Base-by-base conservation (phyloP, 2,797 vertebrate genomes). In the Rhinophrynus dorsalis region DNA sequence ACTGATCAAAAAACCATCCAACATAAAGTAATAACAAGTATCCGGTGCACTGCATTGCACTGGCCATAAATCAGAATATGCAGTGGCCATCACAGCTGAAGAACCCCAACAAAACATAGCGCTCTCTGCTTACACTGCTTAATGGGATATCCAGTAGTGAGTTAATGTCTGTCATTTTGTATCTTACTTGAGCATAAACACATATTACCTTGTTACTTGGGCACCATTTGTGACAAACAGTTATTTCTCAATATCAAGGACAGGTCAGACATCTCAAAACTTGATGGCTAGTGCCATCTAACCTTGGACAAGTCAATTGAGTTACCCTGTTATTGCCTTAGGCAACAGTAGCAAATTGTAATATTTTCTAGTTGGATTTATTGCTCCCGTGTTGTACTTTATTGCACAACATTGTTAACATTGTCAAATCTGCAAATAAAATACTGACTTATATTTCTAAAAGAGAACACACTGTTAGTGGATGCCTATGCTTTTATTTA, bases 351-450 rank as follows among this genome's bases (percentile, higher is more conserved):
- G 11, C 38, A 20, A 55, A 23, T 23, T 12, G 8, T 29, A 52
- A 9, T 11, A 13, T 3, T n/a, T 42, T 52, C 45, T 52, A 40
- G 35, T 61, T 35, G 50, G 21, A 52, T 60, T 48, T 23, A 52
- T 40, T 30, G 33, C 57, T 51, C 27, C 13, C 58, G 17, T 60
- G 26, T 68, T 52, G 18, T 32, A 32, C 29, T 68, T 42, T 68
- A 27, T 44, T 68, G 35, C 4, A n/a, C 29, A 26, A 18, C 27
- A 61, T 45, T 32, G 56, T 40, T 68, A 68, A 69, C 15, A 23
- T 15, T 68, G 65, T 35, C 65, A 68, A 42, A 59, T 48, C 42
- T 50, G 45, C 45, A 23, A 3, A 48, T 15, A 48, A 48, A 48
- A 23, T 24, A 47, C 40, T 37, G 42, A 42, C 56, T 57, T 29